phyloP scores from a whole-genome alignment of 2,797 vertebrate species.

The Danio aesculapii region DNA sequence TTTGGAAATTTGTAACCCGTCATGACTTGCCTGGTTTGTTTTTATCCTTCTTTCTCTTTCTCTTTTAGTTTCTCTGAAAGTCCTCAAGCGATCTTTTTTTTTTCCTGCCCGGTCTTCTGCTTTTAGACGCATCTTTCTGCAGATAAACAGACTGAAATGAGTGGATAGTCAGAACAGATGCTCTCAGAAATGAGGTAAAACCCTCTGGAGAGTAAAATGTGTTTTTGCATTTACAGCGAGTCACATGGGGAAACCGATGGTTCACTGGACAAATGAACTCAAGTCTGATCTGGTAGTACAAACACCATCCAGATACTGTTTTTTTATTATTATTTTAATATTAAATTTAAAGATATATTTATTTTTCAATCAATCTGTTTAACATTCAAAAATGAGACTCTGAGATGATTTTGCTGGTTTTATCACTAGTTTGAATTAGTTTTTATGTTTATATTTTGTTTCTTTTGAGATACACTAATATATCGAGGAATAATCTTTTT shows the following conservation, averaged over 20 bases:
- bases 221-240: background rate
- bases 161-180: slow-evolving; percentile 17
- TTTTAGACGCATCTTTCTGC: background rate
- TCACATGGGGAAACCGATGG: slow-evolving; percentile 1
- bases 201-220: slow-evolving; percentile 3
- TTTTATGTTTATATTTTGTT: too few relatives aligned
- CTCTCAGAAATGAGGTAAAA: background rate
- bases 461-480: too few relatives aligned
- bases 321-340: too few relatives aligned
- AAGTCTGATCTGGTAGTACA: background rate
- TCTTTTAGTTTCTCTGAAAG: background rate
- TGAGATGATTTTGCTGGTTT: too few relatives aligned
- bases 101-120: background rate
- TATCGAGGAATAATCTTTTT: too few relatives aligned
- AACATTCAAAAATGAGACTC: too few relatives aligned
- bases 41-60: background rate
- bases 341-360: too few relatives aligned
- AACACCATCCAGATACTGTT: background rate
- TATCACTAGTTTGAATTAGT: too few relatives aligned
- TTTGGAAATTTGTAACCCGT: slow-evolving; percentile 10
- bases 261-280: background rate
- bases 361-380: too few relatives aligned
- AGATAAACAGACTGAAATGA: background rate
- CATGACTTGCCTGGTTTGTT: slow-evolving; percentile 8
- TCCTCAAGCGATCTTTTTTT: background rate